phyloP scores from a whole-genome alignment of 1,140 invertebrate species.

The Lucilia cuprina region DNA sequence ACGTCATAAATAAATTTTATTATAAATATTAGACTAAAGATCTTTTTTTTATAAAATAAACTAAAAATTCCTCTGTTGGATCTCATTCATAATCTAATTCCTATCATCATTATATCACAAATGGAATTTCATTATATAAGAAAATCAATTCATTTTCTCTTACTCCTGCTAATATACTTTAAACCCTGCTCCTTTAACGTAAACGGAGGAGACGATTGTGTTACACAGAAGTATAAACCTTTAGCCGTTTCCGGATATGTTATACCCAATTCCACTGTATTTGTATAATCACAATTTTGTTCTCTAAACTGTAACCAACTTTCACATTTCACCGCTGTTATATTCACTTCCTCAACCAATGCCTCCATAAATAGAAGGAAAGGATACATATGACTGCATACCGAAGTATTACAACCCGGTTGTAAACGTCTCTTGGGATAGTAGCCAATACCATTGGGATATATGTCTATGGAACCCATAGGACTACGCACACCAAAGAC shows the following conservation, averaged over 20 bases:
- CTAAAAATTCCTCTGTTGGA: too few relatives aligned
- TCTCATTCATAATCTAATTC: too few relatives aligned
- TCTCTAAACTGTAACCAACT: constrained; percentile 56
- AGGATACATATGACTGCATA: constrained; percentile 58
- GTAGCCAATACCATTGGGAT: constrained; percentile 58
- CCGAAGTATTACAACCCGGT: constrained; percentile 52
- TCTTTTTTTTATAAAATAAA: too few relatives aligned
- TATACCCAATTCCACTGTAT: constrained; percentile 54
- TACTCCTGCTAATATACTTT: constrained; percentile 45
- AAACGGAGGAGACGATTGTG: constrained; percentile 55
- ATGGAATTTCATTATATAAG: too few relatives aligned
- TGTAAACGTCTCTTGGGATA: constrained; percentile 52
- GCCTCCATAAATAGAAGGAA: constrained; percentile 59
- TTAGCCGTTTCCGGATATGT: constrained; percentile 47
- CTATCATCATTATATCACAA: too few relatives aligned
- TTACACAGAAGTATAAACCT: constrained; percentile 55
- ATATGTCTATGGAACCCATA: constrained; percentile 54
- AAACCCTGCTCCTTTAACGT: constrained; percentile 57
- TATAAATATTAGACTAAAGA: too few relatives aligned
- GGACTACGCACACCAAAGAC: constrained; percentile 53
- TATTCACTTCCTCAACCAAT: constrained; percentile 53
- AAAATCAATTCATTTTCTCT: constrained; percentile 31
- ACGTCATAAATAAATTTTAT: too few relatives aligned
- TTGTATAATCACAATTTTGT: constrained; percentile 51
- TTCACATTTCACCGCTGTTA: constrained; percentile 58